Conservation (phyloP, 2,797 vertebrate genomes). For the Vespertilio murinus region DNA sequence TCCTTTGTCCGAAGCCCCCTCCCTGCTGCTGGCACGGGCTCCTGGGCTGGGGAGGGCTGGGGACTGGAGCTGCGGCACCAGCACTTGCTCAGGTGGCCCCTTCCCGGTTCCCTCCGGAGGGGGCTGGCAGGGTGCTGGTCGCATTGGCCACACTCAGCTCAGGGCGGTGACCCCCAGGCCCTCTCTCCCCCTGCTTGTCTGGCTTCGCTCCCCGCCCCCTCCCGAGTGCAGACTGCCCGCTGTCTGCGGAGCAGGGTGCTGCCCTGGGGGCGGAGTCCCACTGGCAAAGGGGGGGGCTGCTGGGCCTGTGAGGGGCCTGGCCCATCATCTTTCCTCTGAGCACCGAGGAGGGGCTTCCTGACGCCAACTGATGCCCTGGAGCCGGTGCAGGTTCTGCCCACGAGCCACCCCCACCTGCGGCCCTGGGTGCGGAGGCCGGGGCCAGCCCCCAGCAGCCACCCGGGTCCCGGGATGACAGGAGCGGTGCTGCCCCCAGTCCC, state of each 20-base stretch:
- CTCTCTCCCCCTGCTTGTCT: fast-evolving
- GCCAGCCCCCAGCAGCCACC: background rate
- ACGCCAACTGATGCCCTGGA: background rate
- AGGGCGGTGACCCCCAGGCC: background rate
- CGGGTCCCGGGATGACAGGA: too few species aligned
- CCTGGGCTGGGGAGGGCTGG: background rate
- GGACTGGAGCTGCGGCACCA: slow-evolving; percentile 28
- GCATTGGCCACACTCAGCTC: background rate
- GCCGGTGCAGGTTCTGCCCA: too few species aligned
- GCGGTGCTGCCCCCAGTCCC: background rate
- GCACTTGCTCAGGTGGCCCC: slow-evolving; percentile 32
- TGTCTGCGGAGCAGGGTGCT: fast-evolving
- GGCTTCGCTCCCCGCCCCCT: fast-evolving
- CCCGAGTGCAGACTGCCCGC: background rate
- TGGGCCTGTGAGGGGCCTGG: background rate
- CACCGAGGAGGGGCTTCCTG: background rate
- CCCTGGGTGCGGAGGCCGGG: background rate
- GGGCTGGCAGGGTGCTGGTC: background rate
- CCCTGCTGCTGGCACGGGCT: background rate
- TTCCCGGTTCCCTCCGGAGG: background rate
- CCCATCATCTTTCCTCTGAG: background rate
- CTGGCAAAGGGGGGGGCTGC: background rate
- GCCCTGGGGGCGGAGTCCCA: background rate
- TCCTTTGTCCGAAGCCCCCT: background rate
- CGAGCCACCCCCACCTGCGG: background rate